phyloP scores from a whole-genome alignment of 2,113 vertebrate genomes.

The Sylvia atricapilla region DNA sequence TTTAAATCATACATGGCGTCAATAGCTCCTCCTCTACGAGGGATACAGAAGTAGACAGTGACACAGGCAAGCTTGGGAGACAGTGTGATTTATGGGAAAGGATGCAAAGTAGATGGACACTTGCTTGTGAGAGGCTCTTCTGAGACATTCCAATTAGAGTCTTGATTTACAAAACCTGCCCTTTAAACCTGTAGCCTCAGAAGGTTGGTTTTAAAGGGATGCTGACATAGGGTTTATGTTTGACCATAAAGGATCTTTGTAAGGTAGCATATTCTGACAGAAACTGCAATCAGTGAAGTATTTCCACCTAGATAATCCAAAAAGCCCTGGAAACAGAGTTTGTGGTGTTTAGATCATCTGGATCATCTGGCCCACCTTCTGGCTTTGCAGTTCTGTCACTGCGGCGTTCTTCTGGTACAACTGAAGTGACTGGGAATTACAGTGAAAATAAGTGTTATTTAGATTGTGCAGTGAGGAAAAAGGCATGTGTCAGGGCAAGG shows the following conservation, averaged over 20 bases:
- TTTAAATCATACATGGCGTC: not conserved
- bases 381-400: not conserved
- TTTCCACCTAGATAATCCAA: not conserved
- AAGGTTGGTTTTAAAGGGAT: not conserved
- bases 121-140: not conserved
- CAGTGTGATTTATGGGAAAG: not conserved
- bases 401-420: not conserved
- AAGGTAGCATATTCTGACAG: not conserved
- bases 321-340: not conserved
- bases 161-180: conserved; percentile 22
- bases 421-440: not conserved
- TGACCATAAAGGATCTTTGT: not conserved
- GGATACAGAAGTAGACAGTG: not conserved
- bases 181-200: conserved; percentile 3
- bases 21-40: not conserved
- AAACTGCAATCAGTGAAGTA: not conserved
- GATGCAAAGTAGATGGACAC: not conserved
- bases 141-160: conserved; percentile 17
- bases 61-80: not conserved
- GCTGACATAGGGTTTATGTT: not conserved
- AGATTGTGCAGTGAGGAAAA: not conserved
- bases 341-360: not conserved
- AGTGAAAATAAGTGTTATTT: conserved; percentile 3
- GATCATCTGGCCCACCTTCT: not conserved
- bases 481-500: not conserved